phyloP scores from a whole-genome alignment of 2,113 vertebrate genomes.

The Ptilonorhynchus violaceus region DNA sequence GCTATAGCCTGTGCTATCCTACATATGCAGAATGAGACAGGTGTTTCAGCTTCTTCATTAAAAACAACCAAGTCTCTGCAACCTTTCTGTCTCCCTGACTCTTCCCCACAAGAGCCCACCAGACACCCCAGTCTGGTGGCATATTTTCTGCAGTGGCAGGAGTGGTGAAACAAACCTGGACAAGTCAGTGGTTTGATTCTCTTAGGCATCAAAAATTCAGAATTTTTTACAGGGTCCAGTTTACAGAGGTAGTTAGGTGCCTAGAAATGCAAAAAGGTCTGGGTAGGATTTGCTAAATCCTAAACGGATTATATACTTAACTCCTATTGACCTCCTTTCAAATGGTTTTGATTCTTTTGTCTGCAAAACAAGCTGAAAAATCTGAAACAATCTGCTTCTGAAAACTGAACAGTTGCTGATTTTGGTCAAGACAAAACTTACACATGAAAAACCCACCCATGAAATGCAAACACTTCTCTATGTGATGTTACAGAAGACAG shows the following conservation, averaged over 20 bases:
- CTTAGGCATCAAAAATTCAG: neutral
- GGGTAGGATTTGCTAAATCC: conserved; percentile 43
- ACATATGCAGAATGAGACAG: neutral
- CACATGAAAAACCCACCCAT: neutral
- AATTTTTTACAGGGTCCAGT: neutral
- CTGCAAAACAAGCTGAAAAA: conserved; percentile 28
- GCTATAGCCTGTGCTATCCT: neutral
- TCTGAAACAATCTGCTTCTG: neutral
- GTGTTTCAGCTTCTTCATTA: neutral
- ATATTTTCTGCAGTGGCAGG: neutral
- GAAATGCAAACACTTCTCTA: neutral
- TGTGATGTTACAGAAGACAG: neutral
- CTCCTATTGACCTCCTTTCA: conserved; percentile 41
- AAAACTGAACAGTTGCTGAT: neutral
- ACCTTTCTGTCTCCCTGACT: neutral
- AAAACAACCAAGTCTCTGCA: neutral
- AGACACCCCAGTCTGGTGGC: neutral
- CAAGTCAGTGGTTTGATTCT: neutral
- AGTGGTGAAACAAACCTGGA: neutral
- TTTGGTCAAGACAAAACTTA: neutral
- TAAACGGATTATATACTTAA: conserved; percentile 51
- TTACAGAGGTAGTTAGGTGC: neutral
- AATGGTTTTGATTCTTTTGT: conserved; percentile 33
- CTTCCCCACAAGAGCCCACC: neutral
- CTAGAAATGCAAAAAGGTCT: conserved; percentile 16